Conservation (phyloP, 2,888 invertebrate genomes). For the Perizoma affinitatum region DNA sequence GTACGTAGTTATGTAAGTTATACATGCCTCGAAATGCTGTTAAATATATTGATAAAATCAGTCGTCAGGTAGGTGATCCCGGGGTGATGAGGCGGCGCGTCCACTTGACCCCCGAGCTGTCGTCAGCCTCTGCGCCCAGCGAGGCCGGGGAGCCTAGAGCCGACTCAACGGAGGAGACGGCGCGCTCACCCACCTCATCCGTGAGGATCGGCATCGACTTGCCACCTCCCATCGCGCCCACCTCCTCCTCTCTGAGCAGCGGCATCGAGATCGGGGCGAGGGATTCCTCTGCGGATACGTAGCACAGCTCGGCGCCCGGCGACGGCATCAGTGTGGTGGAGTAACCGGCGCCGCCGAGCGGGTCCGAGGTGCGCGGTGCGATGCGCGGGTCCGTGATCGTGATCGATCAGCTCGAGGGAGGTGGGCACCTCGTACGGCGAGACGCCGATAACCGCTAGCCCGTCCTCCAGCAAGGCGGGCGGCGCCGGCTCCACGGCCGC, state of each 20-base stretch:
- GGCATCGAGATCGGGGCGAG: conserved; percentile 84
- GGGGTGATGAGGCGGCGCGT: conserved; percentile 66
- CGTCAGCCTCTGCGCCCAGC: conserved; percentile 57
- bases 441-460: conserved; percentile 84
- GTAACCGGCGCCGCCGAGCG: conserved; percentile 61
- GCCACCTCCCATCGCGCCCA: conserved; percentile 38
- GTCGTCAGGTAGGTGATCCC: conserved; percentile 45
- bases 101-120: conserved; percentile 55
- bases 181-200: conserved; percentile 61
- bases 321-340: conserved; percentile 56
- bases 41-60: too few species aligned
- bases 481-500: conserved; percentile 60
- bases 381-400: conserved; percentile 91
- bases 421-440: conserved; percentile 85
- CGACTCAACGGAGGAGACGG: conserved; percentile 31
- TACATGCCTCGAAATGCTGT: too few species aligned
- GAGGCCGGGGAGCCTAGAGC: conserved; percentile 22
- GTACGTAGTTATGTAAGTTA: too few species aligned
- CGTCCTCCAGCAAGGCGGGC: conserved; percentile 78
- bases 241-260: conserved; percentile 80
- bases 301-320: conserved; percentile 67
- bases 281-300: conserved; percentile 60
- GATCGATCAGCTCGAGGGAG: conserved; percentile 89
- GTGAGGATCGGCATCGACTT: conserved; percentile 77
- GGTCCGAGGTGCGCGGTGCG: conserved; percentile 79